Conservation (phyloP, 2,113 vertebrate genomes). For the Passer montanus region DNA sequence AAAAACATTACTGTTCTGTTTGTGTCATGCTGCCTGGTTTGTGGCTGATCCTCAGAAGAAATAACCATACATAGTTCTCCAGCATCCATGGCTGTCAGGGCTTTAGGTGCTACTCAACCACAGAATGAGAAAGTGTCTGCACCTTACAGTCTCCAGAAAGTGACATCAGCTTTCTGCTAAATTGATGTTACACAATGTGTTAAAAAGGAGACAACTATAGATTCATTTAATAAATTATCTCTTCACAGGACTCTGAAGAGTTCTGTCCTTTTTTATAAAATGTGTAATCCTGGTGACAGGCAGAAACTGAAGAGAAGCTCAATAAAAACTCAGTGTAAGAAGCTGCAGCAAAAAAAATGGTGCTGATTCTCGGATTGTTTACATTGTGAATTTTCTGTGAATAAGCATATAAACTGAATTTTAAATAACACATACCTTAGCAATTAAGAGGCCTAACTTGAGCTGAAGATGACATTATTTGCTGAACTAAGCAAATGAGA, state of each 20-base stretch:
- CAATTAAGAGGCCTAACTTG: not conserved
- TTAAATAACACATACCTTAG: not conserved
- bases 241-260: not conserved
- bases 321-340: not conserved
- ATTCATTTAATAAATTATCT: not conserved
- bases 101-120: not conserved
- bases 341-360: not conserved
- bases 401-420: not conserved
- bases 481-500: not conserved
- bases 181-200: not conserved
- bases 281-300: not conserved
- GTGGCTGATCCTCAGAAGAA: not conserved
- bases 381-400: not conserved
- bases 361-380: not conserved
- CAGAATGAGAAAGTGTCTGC: not conserved
- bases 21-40: not conserved
- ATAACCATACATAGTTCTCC: accelerated
- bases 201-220: not conserved
- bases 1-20: not conserved
- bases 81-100: not conserved
- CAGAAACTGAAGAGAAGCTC: not conserved
- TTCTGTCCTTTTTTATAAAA: not conserved
- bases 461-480: not conserved
- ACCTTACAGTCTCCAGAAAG: not conserved
- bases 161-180: not conserved